phyloP scores from a whole-genome alignment of 2,797 vertebrate species.

The Steatocranus sp. region DNA sequence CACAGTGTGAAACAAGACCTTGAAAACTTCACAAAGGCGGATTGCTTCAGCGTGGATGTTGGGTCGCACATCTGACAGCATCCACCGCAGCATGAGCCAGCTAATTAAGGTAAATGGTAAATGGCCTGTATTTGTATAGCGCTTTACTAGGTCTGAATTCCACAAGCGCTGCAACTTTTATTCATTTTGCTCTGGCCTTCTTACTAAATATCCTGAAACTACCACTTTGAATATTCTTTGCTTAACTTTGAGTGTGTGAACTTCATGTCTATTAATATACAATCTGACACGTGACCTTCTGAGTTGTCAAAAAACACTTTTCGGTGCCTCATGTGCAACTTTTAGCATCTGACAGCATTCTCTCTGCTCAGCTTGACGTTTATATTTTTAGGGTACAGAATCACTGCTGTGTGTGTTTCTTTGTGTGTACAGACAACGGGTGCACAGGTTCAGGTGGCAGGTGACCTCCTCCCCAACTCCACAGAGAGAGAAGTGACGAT shows the following conservation, averaged over 20 bases:
- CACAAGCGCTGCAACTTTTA: neutral
- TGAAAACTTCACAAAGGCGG: neutral
- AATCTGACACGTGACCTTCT: neutral
- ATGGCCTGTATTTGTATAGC: neutral
- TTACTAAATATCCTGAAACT: neutral
- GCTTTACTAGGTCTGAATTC: neutral
- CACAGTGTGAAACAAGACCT: neutral
- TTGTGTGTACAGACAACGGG: constrained; percentile 81
- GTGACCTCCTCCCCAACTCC: constrained; percentile 94
- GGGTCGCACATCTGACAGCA: neutral
- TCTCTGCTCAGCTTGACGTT: neutral
- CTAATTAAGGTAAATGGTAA: neutral
- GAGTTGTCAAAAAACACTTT: neutral
- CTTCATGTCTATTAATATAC: neutral
- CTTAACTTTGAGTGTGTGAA: neutral
- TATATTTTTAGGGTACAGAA: neutral
- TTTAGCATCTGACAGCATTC: neutral
- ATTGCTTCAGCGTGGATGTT: no score
- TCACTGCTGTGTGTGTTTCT: neutral
- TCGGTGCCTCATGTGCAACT: neutral
- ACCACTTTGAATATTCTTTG: neutral
- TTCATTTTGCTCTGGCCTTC: neutral
- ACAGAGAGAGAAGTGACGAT: constrained; percentile 94
- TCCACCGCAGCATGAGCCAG: neutral
- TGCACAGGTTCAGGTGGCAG: constrained; percentile 93